Evolutionary conservation across 2,113 vertebrate genomes (phyloP), one percentile per base, ranked within the genome.

Genomic region (Prinia subflava): DNA sequence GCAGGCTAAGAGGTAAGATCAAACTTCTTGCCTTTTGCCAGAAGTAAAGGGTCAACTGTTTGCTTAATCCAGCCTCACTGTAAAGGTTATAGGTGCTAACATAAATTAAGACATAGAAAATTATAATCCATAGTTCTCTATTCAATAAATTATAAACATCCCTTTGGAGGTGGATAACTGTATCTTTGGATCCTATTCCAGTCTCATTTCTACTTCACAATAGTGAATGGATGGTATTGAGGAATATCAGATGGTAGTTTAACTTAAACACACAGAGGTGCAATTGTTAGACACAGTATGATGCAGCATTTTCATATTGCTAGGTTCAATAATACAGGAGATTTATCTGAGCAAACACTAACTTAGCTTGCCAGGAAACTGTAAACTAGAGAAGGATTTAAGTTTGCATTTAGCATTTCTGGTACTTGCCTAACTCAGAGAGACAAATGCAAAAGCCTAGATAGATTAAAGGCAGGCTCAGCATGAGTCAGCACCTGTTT

Each of bases 251-350:
- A 60, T 14, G 50, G 52, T 52, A 67, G 31, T 83, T 88, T 76
- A 68, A 59, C n/a, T 53, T 89, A 49, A 80, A 64, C 15, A 70
- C 25, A 79, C 13, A 1, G 5, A 87, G 42, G 42, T 79, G 60
- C 59, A 90, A 22, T 41, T 91, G 44, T 73, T 76, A 88, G 28
- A 59, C 37, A 70, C 30, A 55, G 50, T 68, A 69, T 49, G 37
- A 92, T 73, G 74, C 81, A 85, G 57, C 50, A 78, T 90, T 71
- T 96, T 82, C 85, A 33, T 83, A 87, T 81, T 93, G 76, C 78
- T 94, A 76, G 12, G 35, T 89, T 80, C 50, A 52, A 13, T 65
- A 80, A 50, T 49, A 67, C 13, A 85, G 39, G 67, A 92, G 64
- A 64, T 64, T 74, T 78, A 90, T 90, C 69, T 81, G 49, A 95